Base-by-base conservation (phyloP, 2,888 invertebrate species). In the Romanomermis culicivorax region DNA sequence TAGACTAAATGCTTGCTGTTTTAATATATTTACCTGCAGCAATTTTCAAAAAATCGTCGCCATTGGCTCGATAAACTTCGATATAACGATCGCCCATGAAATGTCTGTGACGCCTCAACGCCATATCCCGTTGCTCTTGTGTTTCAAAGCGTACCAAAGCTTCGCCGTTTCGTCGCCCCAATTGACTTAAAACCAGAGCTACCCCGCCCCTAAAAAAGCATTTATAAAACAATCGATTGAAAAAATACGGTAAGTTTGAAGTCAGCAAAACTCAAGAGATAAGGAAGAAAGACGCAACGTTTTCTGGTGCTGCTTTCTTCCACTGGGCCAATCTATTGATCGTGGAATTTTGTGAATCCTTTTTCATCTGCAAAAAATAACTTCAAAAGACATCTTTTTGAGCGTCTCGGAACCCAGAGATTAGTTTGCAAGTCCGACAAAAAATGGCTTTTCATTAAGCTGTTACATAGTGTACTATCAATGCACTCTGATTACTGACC, bases 141-240 rank as follows among this genome's bases (percentile, higher is more conserved):
- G 80, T 82, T 58, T 86, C 79, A 72, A 99, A 97, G 61, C 93
- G 79, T 61, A 99, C 85, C 67, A 99, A 77, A 60, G 97, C 97
- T 72, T 99, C 97, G 47, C 97, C 97, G 82, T 97, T 99, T 60
- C 97, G 81, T 67, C 97, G 79, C 60, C 97, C 97, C 76, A 89
- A 85, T 58, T 84, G 82, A 69, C 93, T 93, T 61, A 99, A 78
- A 75, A 97, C 97, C 71, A 97, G 77, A 49, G 95, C 97, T 73
- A 97, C 95, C 58, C 97, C 97, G 68, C 95, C 97, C 95, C 95
- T 74, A 26, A 72, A 72, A 61, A 56, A 54, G 54, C n/a, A n/a
- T n/a, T n/a, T n/a, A n/a, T n/a, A n/a, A n/a, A 53, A 54, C 2
- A 11, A 4, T 42, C 3, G n/a, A 45, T 23, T 52, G 50, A 17